Conservation (phyloP, 2,797 vertebrate species). For the Monodelphis domestica region DNA sequence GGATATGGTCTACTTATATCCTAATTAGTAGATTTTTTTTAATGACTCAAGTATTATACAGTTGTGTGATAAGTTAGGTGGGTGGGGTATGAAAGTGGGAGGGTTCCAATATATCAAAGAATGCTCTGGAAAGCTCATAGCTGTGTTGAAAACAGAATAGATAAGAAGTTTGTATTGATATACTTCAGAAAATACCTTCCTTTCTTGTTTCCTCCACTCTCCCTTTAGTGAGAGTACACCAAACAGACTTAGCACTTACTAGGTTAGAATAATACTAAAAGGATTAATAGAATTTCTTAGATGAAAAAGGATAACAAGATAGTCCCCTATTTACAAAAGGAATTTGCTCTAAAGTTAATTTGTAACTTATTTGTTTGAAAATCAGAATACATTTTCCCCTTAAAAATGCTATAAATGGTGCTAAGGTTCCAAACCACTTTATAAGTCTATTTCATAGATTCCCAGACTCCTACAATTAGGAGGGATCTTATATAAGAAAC, state of each 20-base stretch:
- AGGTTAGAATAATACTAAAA: constrained; percentile 20
- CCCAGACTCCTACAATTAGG: not conserved
- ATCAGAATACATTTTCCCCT: not conserved
- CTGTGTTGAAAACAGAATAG: constrained; percentile 1
- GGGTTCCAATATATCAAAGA: not conserved
- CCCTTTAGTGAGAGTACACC: not conserved
- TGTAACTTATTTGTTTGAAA: not conserved
- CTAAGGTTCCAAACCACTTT: not conserved
- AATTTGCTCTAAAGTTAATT: not conserved
- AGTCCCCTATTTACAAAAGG: constrained; percentile 28
- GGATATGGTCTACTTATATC: not conserved
- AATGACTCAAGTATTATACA: not conserved
- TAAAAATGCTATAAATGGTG: not conserved
- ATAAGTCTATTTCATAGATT: constrained; percentile 24
- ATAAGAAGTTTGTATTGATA: not conserved
- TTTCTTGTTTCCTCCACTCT: not conserved
- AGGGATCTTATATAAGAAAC: constrained; percentile 10
- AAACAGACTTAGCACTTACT: constrained; percentile 15
- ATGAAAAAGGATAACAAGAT: not conserved
- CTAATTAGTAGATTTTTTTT: not conserved
- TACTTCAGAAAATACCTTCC: not conserved
- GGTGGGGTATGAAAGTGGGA: not conserved
- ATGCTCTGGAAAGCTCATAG: constrained; percentile 13
- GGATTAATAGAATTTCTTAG: not conserved
- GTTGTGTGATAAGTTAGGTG: not conserved